Conservation (phyloP, 2,888 invertebrate genomes). For the Sicus ferrugineus region DNA sequence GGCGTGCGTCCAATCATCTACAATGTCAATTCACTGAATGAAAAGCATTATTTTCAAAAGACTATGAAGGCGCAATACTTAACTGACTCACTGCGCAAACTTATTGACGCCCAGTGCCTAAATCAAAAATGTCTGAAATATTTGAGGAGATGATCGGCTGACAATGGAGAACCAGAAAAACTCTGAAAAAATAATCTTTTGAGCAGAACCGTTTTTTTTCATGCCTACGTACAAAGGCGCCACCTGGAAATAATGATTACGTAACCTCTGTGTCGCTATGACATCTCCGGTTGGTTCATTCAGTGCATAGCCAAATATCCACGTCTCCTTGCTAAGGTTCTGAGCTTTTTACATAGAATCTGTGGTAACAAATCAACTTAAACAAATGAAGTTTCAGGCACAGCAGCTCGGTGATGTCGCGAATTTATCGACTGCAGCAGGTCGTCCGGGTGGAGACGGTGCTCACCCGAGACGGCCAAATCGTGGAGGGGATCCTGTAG, state of each 20-base stretch:
- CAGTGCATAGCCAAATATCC: constrained; percentile 59
- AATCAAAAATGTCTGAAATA: constrained; percentile 60
- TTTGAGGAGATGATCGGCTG: constrained; percentile 59
- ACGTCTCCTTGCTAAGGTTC: constrained; percentile 51
- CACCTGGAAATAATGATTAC: constrained; percentile 12
- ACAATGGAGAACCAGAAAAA: constrained; percentile 60
- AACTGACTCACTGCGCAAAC: constrained; percentile 63
- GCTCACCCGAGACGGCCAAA: too few species aligned
- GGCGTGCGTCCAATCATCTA: constrained; percentile 64
- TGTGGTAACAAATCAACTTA: constrained; percentile 57
- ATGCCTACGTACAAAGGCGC: constrained; percentile 49
- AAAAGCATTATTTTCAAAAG: constrained; percentile 65
- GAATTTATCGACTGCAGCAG: too few species aligned
- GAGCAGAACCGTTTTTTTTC: constrained; percentile 58
- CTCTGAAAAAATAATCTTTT: constrained; percentile 58
- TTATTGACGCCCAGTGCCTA: constrained; percentile 56
- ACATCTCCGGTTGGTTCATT: constrained; percentile 63
- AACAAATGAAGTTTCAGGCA: constrained; percentile 48
- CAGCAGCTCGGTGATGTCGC: too few species aligned
- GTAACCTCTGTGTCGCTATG: constrained; percentile 48
- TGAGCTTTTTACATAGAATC: constrained; percentile 58
- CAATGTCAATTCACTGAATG: constrained; percentile 64
- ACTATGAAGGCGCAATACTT: constrained; percentile 65
- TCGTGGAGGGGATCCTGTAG: too few species aligned
- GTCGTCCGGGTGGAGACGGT: too few species aligned